Evolutionary conservation across 2,888 invertebrate genomes (phyloP).

Genomic region (Mayetiola destructor): DNA sequence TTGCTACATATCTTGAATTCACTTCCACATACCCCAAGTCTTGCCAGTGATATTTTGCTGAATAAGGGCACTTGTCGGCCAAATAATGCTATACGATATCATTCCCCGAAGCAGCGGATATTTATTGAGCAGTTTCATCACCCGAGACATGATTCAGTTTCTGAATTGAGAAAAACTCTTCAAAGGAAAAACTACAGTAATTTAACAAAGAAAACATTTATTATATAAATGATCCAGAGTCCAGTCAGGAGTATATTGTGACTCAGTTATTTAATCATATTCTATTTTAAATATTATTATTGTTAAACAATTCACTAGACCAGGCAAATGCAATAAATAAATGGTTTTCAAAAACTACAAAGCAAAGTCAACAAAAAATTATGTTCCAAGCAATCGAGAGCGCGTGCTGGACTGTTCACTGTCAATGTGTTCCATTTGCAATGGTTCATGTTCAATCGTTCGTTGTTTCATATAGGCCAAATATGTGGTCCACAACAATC

Average conservation of each 20-base stretch:
- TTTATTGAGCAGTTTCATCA: background rate
- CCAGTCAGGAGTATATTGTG: too few species aligned
- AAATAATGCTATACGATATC: conserved; percentile 54
- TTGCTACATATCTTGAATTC: background rate
- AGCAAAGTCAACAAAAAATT: too few species aligned
- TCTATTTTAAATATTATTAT: background rate
- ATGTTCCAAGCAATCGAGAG: too few species aligned
- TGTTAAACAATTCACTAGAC: background rate
- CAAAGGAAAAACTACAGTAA: background rate
- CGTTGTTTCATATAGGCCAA: conserved; percentile 63
- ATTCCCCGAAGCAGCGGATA: conserved; percentile 43
- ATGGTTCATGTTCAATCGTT: background rate
- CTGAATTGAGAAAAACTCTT: background rate
- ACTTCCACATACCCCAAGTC: conserved; percentile 37
- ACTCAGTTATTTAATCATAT: too few species aligned
- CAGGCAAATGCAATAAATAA: background rate
- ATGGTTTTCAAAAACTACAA: too few species aligned
- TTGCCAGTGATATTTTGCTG: conserved; percentile 56
- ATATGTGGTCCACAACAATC: conserved; percentile 62
- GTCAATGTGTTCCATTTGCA: background rate
- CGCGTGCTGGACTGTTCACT: background rate
- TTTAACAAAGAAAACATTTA: too few species aligned
- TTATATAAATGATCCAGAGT: too few species aligned
- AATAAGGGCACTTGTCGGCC: conserved; percentile 57
- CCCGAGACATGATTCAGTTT: background rate